Percentiles rank a stretch among this genome's conserved stretches.
phyloP scores from a whole-genome alignment of 2,113 vertebrate species.

The Cyphomyrus plagiostoma region DNA sequence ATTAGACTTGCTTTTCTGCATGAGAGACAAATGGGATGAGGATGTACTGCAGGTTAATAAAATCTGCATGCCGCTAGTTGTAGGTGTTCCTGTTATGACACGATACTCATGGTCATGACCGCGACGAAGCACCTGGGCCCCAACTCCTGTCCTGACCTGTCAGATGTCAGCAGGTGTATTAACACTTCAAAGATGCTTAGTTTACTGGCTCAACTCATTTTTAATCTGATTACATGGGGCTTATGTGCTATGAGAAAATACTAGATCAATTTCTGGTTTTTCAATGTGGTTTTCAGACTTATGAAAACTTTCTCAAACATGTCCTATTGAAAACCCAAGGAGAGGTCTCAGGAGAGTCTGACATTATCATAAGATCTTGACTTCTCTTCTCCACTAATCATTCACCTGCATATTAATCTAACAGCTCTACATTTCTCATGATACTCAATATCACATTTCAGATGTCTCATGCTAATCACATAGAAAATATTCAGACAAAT shows the following conservation, averaged over 20 bases:
- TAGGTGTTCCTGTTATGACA: not conserved
- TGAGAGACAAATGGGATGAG: not conserved
- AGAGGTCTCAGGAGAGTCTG: not conserved
- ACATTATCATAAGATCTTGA: not conserved
- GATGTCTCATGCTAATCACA: not conserved
- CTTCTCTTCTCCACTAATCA: not conserved
- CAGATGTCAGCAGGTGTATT: not conserved
- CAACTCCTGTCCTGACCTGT: not conserved
- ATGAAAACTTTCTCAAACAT: not conserved
- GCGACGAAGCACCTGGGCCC: not conserved
- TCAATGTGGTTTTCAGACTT: not conserved
- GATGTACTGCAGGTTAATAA: not conserved
- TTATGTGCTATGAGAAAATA: not conserved
- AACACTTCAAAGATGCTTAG: not conserved
- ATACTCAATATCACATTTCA: not conserved
- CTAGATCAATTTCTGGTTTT: not conserved
- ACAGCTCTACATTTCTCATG: not conserved
- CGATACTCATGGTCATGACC: not conserved
- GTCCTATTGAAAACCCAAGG: not conserved
- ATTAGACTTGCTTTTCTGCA: constrained; percentile 79
- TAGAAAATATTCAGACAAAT: not conserved
- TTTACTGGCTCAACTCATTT: not conserved
- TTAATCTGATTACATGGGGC: not conserved
- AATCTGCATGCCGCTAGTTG: not conserved
- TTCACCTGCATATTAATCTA: not conserved